Percentiles rank a stretch among this genome's conserved stretches.
These are phyloP conservation scores for Momotus momota DNA, from an alignment of 2,797 vertebrate species.

Conservation along the genomic window DNA sequence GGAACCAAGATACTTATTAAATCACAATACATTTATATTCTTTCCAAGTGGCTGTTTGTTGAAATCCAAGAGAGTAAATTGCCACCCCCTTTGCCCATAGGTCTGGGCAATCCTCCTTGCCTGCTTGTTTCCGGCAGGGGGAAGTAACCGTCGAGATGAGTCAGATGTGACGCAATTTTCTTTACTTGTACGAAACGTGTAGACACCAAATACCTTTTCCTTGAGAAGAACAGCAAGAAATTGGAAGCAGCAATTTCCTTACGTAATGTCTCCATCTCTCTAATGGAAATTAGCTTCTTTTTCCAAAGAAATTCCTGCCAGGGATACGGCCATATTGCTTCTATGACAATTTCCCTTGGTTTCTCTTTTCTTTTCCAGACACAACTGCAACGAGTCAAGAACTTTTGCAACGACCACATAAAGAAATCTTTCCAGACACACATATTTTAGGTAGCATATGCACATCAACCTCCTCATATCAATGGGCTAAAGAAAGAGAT, in stretches of 20 bases:
- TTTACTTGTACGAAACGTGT: neutral
- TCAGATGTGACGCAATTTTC: neutral
- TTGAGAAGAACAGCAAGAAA: neutral
- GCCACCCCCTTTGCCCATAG: neutral
- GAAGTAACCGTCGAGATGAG: neutral
- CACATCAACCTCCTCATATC: neutral
- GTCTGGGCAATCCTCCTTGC: neutral
- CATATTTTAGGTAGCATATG: neutral
- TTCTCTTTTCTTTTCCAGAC: neutral
- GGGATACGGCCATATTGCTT: neutral
- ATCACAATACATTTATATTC: neutral
- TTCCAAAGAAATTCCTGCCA: neutral
- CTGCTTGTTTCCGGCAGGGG: neutral
- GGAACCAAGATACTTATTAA: neutral
- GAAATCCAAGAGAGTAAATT: neutral
- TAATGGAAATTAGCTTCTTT: neutral
- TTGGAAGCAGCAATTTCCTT: neutral
- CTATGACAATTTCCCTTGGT: neutral
- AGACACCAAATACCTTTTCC: neutral
- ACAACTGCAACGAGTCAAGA: neutral
- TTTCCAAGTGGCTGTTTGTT: neutral
- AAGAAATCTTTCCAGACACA: neutral
- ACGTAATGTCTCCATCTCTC: fast-evolving
- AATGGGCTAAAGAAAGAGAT: neutral
- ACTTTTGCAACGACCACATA: neutral